These are phyloP conservation scores for Littorina saxatilis DNA, from an alignment of 1,140 invertebrate species.

Conservation along the genomic window DNA sequence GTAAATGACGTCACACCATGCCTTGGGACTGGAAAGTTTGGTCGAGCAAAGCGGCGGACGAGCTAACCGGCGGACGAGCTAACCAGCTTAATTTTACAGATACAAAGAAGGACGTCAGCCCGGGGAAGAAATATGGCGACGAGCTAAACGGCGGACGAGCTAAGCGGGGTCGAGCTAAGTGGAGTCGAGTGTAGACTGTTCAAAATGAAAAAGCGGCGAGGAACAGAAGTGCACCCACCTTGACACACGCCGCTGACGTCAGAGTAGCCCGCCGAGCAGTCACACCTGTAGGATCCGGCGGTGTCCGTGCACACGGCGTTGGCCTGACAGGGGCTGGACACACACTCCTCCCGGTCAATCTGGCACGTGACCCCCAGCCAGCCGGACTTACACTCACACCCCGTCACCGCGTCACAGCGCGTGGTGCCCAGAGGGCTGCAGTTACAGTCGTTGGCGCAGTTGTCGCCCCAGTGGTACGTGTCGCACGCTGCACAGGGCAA, in stretches of 20 bases:
- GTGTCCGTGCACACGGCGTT: constrained; percentile 23
- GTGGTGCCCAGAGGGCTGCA: constrained; percentile 28
- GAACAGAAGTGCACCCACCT: no score
- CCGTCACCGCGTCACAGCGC: constrained; percentile 33
- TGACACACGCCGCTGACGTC: background rate
- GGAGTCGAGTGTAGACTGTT: no score
- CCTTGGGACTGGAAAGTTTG: no score
- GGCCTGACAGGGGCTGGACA: background rate
- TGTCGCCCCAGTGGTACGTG: constrained; percentile 42
- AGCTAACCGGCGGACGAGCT: no score
- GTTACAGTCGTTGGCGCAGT: constrained; percentile 44
- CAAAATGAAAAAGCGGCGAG: no score
- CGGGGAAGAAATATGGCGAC: no score
- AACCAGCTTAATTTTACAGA: no score
- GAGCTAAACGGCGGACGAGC: no score
- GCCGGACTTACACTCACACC: constrained; percentile 45
- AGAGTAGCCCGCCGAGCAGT: constrained; percentile 21
- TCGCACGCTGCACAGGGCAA: constrained; percentile 31
- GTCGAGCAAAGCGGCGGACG: no score
- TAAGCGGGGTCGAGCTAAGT: no score
- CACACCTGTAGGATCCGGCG: constrained; percentile 29
- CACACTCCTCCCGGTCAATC: constrained; percentile 2
- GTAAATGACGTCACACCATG: no score
- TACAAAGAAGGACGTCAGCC: no score
- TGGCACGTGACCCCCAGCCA: constrained; percentile 45